Base-by-base conservation (phyloP, 2,797 vertebrate genomes). In the Pangasius krempfi region DNA sequence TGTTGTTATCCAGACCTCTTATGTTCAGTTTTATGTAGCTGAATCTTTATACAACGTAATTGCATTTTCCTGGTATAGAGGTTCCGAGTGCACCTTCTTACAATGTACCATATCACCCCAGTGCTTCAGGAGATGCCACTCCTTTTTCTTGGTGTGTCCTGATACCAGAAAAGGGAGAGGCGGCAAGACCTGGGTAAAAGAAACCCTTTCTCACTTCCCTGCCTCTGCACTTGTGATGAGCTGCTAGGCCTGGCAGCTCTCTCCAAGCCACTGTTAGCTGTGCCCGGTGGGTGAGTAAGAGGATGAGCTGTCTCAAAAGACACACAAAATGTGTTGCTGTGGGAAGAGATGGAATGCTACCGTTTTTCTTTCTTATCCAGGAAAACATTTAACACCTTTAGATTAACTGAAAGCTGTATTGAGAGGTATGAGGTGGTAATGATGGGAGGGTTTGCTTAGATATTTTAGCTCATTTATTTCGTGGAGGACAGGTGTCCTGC, bases 51-150 rank as follows among this genome's bases (percentile, higher is more conserved):
- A 20, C 5, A 6, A 60, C 5, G 10, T 37, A 25, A 81, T 3
- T 60, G 5, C 6, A 40, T 37, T 84, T 66, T 79, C 25, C 33
- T 18, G 62, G 8, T 70, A n/a, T 85, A 10, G 13, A n/a, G 27
- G 25, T 14, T 78, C 18, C 12, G n/a, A 84, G 60, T 62, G 85
- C 58, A 66, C 82, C 79, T 94, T 93, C 84, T 94, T 93, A 88
- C 88, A 91, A 84, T 1, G 90, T 68, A 91, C 83, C 87, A 90
- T 89, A 89, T 92, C 90, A 62, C 7, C 12, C 73, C 87, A 44
- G 6, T 68, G 5, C 12, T 52, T 68, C 44, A 56, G 27, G 56
- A 4, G 5, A 80, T 54, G 37, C 66, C 33, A 54, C 64, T 87
- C 89, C 89, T 60, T 52, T 30, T 54, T 54, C 20, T 27, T 89